Evolutionary conservation across 2,113 vertebrate species (phyloP).

Genomic region (Ciconia stormi): DNA sequence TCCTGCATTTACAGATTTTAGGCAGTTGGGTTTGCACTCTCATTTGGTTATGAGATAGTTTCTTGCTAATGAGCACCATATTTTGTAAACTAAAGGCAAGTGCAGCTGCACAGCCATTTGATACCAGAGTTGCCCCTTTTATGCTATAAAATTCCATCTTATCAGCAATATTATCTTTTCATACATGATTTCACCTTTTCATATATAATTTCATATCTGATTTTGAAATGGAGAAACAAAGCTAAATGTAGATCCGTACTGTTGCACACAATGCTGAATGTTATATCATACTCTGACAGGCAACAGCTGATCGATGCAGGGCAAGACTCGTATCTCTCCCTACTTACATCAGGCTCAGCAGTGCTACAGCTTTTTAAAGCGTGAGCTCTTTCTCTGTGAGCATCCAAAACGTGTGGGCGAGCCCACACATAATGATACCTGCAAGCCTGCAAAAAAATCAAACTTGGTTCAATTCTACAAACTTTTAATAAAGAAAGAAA

Average conservation of each 20-base stretch:
- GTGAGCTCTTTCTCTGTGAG: background rate
- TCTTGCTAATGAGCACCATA: background rate
- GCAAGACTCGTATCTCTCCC: background rate
- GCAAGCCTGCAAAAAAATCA: background rate
- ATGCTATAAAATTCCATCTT: background rate
- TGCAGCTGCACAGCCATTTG: background rate
- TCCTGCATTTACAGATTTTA: background rate
- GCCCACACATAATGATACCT: rapidly evolving
- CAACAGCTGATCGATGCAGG: background rate
- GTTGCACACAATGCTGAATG: background rate
- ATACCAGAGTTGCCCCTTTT: background rate
- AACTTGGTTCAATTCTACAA: background rate
- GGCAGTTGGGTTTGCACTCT: background rate
- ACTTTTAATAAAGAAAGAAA: background rate
- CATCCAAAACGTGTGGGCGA: background rate
- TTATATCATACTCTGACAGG: background rate
- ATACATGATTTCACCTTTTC: background rate
- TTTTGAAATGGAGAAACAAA: background rate
- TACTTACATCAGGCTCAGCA: background rate
- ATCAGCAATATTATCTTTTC: background rate
- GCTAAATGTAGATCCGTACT: background rate
- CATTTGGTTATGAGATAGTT: background rate
- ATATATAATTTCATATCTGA: background rate
- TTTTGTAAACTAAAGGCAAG: constrained; percentile 2
- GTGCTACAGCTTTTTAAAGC: background rate